Evolutionary conservation across 1,140 invertebrate species (phyloP), one percentile per base, ranked within the genome.

Genomic region (Matsumurasca onukii): DNA sequence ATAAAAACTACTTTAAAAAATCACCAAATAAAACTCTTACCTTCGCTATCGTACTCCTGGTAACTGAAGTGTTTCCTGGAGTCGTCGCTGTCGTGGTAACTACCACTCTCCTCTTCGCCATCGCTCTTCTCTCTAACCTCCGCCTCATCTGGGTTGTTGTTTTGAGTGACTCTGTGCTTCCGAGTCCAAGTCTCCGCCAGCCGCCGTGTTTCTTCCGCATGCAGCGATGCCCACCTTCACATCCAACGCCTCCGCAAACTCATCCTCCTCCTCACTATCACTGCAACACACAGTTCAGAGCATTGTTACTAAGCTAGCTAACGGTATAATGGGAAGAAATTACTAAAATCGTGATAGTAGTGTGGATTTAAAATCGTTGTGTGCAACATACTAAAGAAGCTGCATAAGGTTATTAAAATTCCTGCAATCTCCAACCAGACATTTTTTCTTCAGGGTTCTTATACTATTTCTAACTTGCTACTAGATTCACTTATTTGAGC

Each of bases 21-120:
- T n/a, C n/a, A n/a, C n/a, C n/a, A n/a, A n/a, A n/a, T n/a, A 39
- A 5, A 39, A 39, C 34, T 73, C 72, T 73, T 76, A 87, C 86
- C 86, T 78, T 86, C 86, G 73, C 83, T 86, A 49, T 83, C 86
- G 72, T 87, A 88, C 73, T 88, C 87, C 71, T 82, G 82, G 72
- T 83, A 83, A 73, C 82, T 84, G 57, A 81, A 82, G 49, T 81
- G 78, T 68, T 88, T 85, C 24, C 86, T 85, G 22, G 83, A 84
- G 66, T 87, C 87, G 71, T 85, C 82, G 49, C 82, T 83, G 61
- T 84, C 83, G 59, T 83, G 81, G 29, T 70, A 73, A 31, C 72
- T 74, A 17, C 73, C 73, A 31, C 74, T 73, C n/a, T 77, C 75
- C 63, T 76, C 74, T 20, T 79, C 77, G 30, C 73, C 67, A 39